phyloP scores from a whole-genome alignment of 2,113 vertebrate genomes.

The Coregonus clupeaformis region DNA sequence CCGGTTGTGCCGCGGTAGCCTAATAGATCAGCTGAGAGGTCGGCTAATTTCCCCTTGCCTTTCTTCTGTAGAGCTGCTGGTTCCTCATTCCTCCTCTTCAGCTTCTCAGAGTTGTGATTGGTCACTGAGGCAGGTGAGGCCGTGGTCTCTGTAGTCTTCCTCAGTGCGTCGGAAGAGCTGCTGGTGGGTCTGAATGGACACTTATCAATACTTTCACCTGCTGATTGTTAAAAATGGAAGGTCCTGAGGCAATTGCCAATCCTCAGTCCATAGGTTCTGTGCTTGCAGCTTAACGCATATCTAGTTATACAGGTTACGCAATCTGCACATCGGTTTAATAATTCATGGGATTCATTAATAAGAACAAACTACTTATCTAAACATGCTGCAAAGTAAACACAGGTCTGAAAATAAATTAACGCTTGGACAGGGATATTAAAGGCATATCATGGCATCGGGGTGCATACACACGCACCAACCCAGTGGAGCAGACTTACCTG shows the following conservation, averaged over 20 bases:
- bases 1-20: slow-evolving; percentile 34
- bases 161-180: neutral
- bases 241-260: slow-evolving; percentile 22
- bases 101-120: slow-evolving; percentile 2
- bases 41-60: slow-evolving; percentile 42
- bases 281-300: neutral
- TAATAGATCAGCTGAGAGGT: slow-evolving; percentile 58
- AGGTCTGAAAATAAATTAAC: neutral
- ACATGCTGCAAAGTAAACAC: slow-evolving; percentile 23
- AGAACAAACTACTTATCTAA: neutral
- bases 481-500: slow-evolving; percentile 54
- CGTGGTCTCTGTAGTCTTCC: slow-evolving; percentile 15
- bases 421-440: neutral
- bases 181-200: slow-evolving; percentile 21
- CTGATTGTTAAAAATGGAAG: slow-evolving; percentile 39
- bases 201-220: slow-evolving; percentile 54
- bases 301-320: neutral
- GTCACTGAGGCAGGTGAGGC: slow-evolving; percentile 8
- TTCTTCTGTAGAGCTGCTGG: slow-evolving; percentile 20
- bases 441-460: neutral
- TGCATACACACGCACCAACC: too few relatives aligned
- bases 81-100: slow-evolving; percentile 1
- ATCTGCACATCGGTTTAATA: slow-evolving; percentile 8
- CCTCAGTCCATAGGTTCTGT: slow-evolving; percentile 18
- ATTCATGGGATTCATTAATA: neutral